phyloP scores from a whole-genome alignment of 2,888 invertebrate genomes.

The Oxyscelio sp. region DNA sequence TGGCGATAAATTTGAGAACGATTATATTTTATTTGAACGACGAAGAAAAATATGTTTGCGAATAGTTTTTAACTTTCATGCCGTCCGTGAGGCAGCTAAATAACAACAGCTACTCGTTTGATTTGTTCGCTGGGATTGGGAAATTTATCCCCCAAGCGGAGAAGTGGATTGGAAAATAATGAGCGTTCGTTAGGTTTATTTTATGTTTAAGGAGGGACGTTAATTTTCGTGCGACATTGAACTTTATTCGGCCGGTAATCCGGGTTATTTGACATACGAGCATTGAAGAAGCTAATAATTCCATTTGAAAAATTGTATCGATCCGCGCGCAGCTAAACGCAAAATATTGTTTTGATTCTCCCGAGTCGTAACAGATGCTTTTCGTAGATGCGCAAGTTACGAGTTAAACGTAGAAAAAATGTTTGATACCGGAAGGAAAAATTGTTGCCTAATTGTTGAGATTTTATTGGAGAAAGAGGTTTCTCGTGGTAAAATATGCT shows the following conservation, averaged over 20 bases:
- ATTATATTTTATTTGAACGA: constrained; percentile 4
- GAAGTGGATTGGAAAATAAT: constrained; percentile 36
- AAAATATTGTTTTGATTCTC: constrained; percentile 63
- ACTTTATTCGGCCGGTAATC: constrained; percentile 39
- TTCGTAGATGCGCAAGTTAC: no score
- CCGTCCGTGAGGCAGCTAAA: background rate
- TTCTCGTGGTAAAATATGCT: no score
- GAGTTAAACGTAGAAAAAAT: no score
- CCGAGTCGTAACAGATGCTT: no score
- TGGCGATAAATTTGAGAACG: constrained; percentile 21
- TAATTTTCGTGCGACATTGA: constrained; percentile 38
- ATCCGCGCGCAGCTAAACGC: constrained; percentile 47
- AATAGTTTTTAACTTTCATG: constrained; percentile 11
- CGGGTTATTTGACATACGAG: constrained; percentile 44
- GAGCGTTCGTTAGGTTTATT: constrained; percentile 48
- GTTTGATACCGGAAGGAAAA: no score
- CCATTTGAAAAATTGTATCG: constrained; percentile 47
- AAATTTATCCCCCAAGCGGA: constrained; percentile 6
- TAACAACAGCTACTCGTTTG: constrained; percentile 6
- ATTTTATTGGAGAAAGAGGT: no score
- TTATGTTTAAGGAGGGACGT: constrained; percentile 23
- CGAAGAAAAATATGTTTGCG: background rate
- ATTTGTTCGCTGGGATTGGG: constrained; percentile 8
- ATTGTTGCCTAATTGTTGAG: no score
- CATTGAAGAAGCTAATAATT: constrained; percentile 39